Evolutionary conservation across 2,888 invertebrate species (phyloP).

Genomic region (Tetragonula carbonaria): DNA sequence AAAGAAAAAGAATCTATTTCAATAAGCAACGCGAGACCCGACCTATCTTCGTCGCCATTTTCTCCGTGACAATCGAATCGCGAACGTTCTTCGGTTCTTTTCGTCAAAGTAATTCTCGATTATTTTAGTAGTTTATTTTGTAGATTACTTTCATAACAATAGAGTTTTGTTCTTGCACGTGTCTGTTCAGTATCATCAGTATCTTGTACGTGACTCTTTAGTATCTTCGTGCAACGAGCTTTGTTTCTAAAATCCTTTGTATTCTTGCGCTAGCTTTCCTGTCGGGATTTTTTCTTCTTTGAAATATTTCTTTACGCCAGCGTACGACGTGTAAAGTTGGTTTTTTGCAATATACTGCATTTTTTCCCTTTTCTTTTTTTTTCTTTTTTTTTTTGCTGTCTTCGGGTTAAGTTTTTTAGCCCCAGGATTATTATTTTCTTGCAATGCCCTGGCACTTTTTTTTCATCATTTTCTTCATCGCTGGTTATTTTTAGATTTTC

Average conservation of each 20-base stretch:
- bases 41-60: not conserved
- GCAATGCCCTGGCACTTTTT: too few relatives aligned
- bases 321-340: not conserved
- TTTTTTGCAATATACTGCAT: not conserved
- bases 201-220: not conserved
- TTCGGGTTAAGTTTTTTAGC: not conserved
- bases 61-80: slow-evolving; percentile 6
- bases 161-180: not conserved
- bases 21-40: slow-evolving; percentile 20
- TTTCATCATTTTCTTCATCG: not conserved
- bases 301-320: not conserved
- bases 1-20: slow-evolving; percentile 33
- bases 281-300: not conserved
- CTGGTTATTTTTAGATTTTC: not conserved
- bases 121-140: too few relatives aligned
- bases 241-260: not conserved
- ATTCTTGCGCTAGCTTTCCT: not conserved
- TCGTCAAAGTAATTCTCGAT: slow-evolving; percentile 18
- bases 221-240: not conserved
- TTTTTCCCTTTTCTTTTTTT: too few relatives aligned
- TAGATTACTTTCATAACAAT: not conserved
- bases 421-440: not conserved
- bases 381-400: not conserved
- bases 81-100: not conserved
- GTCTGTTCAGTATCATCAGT: not conserved